Conservation (phyloP, 2,113 vertebrate species). For the Xenus cinereus region DNA sequence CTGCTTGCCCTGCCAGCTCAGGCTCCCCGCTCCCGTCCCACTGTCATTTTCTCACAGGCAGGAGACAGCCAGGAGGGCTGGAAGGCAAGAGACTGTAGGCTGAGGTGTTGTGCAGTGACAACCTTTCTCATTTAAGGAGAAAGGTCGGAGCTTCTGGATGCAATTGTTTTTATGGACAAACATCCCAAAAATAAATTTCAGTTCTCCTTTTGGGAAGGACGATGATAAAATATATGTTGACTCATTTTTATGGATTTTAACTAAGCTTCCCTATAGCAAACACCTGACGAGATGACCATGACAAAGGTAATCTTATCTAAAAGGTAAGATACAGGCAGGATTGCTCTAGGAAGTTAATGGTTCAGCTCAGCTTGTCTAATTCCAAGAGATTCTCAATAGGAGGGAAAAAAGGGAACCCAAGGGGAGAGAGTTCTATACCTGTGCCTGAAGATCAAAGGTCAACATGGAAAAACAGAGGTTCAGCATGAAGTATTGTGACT, state of each 20-base stretch:
- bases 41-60: neutral
- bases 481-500: conserved; percentile 82
- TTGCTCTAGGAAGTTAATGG: neutral
- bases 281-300: neutral
- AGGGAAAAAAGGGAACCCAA: neutral
- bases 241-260: neutral
- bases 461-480: conserved; percentile 87
- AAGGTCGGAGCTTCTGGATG: neutral
- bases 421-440: conserved; percentile 69
- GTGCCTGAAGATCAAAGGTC: conserved; percentile 87
- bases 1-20: neutral
- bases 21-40: neutral
- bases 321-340: neutral
- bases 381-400: neutral
- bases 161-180: neutral
- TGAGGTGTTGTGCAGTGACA: neutral
- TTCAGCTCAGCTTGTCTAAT: neutral
- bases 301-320: neutral
- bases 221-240: rapidly evolving
- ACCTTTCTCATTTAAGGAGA: neutral
- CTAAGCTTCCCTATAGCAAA: neutral
- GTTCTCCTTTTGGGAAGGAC: neutral
- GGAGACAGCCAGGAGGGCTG: neutral
- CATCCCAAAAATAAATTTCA: neutral
- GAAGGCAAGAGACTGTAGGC: neutral